These are phyloP conservation scores for Lithophane socia DNA, from an alignment of 2,888 invertebrate species.

Conservation along the genomic window DNA sequence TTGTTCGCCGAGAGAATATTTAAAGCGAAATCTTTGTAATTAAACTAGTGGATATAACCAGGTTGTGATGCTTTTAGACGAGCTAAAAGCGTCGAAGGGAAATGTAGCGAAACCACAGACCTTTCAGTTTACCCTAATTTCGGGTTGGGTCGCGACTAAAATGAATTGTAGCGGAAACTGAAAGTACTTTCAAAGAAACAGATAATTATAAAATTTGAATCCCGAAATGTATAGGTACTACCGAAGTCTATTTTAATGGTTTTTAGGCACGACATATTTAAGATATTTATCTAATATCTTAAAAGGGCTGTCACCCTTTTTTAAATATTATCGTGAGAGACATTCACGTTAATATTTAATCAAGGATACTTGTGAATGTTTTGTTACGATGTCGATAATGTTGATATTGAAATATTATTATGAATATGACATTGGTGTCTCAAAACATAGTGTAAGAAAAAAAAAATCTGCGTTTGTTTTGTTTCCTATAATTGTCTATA, in stretches of 20 bases:
- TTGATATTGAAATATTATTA: conserved; percentile 2
- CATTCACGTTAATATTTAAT: background rate
- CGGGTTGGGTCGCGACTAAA: conserved; percentile 33
- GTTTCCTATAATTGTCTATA: background rate
- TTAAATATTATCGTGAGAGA: conserved; percentile 7
- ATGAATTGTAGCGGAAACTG: conserved; percentile 11
- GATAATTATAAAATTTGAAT: background rate
- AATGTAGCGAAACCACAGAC: conserved; percentile 51
- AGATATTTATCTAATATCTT: background rate
- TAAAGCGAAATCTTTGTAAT: conserved; percentile 55
- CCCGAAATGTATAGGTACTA: background rate
- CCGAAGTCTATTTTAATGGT: background rate
- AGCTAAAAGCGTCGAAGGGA: conserved; percentile 50
- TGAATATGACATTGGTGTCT: conserved; percentile 15
- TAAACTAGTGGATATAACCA: conserved; percentile 52
- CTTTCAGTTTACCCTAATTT: conserved; percentile 50
- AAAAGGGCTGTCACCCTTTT: conserved; percentile 7
- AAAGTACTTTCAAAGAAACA: background rate
- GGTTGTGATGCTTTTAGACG: conserved; percentile 54
- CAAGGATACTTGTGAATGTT: background rate
- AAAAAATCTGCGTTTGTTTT: background rate
- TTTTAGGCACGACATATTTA: background rate
- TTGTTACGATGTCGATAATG: background rate
- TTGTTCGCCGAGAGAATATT: conserved; percentile 48
- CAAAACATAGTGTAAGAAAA: background rate